These are phyloP conservation scores for Drosophila pandora DNA, from an alignment of 1,140 invertebrate genomes.

Conservation along the genomic window DNA sequence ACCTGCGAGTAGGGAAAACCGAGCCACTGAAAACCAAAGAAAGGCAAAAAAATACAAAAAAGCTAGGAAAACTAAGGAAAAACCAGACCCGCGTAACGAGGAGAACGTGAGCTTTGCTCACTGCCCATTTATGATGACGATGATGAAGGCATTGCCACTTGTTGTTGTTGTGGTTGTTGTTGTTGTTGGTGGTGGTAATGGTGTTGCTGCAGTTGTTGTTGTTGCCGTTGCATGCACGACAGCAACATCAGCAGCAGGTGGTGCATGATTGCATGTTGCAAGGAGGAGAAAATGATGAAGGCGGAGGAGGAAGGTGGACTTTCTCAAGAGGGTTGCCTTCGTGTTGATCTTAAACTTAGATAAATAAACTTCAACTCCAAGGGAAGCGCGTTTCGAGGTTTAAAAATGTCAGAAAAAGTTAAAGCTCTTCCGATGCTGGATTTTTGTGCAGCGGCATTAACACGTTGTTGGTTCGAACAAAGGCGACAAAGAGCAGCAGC, in stretches of 20 bases:
- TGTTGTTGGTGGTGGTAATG: slow-evolving; percentile 29
- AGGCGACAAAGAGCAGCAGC: slow-evolving; percentile 24
- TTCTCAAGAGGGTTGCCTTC: slow-evolving; percentile 56
- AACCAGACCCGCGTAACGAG: slow-evolving; percentile 66
- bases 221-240: slow-evolving; percentile 39
- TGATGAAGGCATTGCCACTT: slow-evolving; percentile 60
- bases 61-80: slow-evolving; percentile 11
- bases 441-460: slow-evolving; percentile 55
- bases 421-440: slow-evolving; percentile 51
- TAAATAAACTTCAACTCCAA: slow-evolving; percentile 74
- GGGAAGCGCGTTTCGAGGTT: slow-evolving; percentile 3
- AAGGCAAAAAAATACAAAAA: slow-evolving; percentile 10
- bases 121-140: slow-evolving; percentile 66
- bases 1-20: slow-evolving; percentile 16
- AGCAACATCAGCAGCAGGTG: slow-evolving; percentile 66
- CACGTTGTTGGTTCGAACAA: slow-evolving; percentile 63
- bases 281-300: slow-evolving; percentile 1
- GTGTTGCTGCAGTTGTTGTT: slow-evolving; percentile 25
- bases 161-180: slow-evolving; percentile 65
- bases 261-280: slow-evolving; percentile 69
- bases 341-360: slow-evolving; percentile 79
- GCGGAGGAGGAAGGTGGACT: slow-evolving; percentile 15
- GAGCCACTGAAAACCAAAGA: slow-evolving; percentile 18
- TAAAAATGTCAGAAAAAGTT: slow-evolving; percentile 7
- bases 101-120: slow-evolving; percentile 65